A percentile compares a stretch with the other conserved stretches of the same genome.
These are phyloP conservation scores for Porites evermanni DNA, from an alignment of 92 coral and sea anemone genomes.

Conservation along the genomic window DNA sequence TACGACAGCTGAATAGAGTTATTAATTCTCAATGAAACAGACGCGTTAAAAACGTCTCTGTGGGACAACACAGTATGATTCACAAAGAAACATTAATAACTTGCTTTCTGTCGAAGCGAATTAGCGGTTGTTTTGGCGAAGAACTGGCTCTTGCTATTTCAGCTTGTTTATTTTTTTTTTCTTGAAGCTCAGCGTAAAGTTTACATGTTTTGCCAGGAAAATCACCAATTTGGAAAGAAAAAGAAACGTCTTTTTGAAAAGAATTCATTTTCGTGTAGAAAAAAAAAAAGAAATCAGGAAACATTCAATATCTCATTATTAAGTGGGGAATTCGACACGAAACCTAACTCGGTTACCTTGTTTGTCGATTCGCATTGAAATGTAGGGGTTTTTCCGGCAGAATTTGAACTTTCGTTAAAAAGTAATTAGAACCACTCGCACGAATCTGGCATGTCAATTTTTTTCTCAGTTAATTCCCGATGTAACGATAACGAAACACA, in stretches of 20 bases:
- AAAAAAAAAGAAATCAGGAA: not conserved
- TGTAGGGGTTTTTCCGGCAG: conserved; percentile 41
- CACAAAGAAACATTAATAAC: conserved; percentile 35
- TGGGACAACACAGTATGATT: conserved; percentile 43
- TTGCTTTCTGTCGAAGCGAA: conserved; percentile 26
- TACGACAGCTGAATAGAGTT: conserved; percentile 45
- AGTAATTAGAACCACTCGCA: conserved; percentile 48
- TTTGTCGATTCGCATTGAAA: conserved; percentile 35
- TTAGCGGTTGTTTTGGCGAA: conserved; percentile 29
- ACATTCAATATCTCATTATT: not conserved
- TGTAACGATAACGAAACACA: conserved; percentile 29
- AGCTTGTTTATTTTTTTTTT: not conserved
- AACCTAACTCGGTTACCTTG: conserved; percentile 48
- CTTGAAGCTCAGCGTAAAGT: not conserved
- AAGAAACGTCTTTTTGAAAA: not conserved
- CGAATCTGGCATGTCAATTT: conserved; percentile 50
- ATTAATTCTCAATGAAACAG: conserved; percentile 48
- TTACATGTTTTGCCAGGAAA: not conserved
- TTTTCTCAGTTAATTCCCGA: conserved; percentile 42
- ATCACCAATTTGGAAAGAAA: not conserved
- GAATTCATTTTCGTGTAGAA: not conserved
- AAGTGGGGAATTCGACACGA: conserved; percentile 37
- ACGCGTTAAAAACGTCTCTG: conserved; percentile 43
- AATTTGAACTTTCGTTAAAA: conserved; percentile 23
- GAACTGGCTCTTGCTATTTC: not conserved